A percentile compares a stretch with the other conserved stretches of the same genome.
Conservation (phyloP, 2,113 vertebrate genomes). For the Synchiropus splendidus region DNA sequence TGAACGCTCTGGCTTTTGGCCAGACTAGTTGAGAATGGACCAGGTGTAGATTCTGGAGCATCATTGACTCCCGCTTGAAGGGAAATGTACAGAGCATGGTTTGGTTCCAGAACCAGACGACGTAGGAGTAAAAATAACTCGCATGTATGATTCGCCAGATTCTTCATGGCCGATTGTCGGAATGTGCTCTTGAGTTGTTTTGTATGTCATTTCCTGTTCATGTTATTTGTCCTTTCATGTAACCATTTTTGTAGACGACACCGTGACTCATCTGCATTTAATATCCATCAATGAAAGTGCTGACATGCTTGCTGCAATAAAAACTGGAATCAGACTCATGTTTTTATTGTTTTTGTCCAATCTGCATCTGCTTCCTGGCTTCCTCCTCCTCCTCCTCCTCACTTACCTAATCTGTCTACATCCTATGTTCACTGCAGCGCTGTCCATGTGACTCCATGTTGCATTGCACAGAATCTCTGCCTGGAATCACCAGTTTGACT, state of each 20-base stretch:
- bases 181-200: slow-evolving; percentile 10
- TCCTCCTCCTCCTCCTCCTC: neutral
- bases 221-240: slow-evolving; percentile 33
- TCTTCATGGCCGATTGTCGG: too few relatives aligned
- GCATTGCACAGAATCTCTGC: neutral
- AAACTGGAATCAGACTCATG: slow-evolving; percentile 46
- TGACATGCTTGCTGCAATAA: slow-evolving; percentile 47
- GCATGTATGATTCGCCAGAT: too few relatives aligned
- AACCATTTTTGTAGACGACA: slow-evolving; percentile 34
- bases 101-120: slow-evolving; percentile 3
- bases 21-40: too few relatives aligned
- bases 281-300: slow-evolving; percentile 14
- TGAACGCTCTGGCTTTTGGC: neutral
- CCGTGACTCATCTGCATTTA: slow-evolving; percentile 36
- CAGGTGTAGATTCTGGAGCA: slow-evolving; percentile 7
- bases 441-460: slow-evolving; percentile 8
- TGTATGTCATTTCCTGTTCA: slow-evolving; percentile 25
- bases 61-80: neutral
- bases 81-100: neutral
- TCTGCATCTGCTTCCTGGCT: slow-evolving; percentile 8
- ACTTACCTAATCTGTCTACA: neutral
- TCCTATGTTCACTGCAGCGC: slow-evolving; percentile 15
- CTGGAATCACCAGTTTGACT: neutral
- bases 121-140: too few relatives aligned
- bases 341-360: slow-evolving; percentile 31